Base-by-base conservation (phyloP, 1,140 invertebrate genomes). In the Solenopsis fugax region DNA sequence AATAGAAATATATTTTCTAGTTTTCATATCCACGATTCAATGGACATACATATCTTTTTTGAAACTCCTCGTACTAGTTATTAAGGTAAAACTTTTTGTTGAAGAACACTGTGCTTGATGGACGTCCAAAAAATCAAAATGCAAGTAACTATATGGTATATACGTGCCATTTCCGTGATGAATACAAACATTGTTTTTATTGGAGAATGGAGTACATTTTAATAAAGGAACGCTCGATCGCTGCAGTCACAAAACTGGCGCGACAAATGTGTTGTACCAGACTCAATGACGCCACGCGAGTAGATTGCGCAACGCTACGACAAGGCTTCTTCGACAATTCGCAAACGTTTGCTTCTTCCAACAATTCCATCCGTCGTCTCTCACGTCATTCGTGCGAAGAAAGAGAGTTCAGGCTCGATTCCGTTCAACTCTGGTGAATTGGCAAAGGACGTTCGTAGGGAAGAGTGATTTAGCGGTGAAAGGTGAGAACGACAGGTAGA, bases 401-500 rank as follows among this genome's bases (percentile, higher is more conserved):
- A 62, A 48, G 41, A 84, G 41, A 84, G 80, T 54, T 73, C 54
- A n/a, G 16, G 52, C 45, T 75, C 41, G 41, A 7, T 50, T 56
- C 78, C n/a, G 21, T 37, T 72, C 24, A 69, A 84, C 24, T 75
- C 24, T 13, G n/a, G 41, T 69, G 41, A 60, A 84, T 84, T 73
- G 80, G 80, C 54, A 48, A 34, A 54, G 41, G 52, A 58, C 52
- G 41, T 34, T 75, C 54, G 54, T 37, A 52, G 45, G 21, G 52
- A 50, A 75, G 41, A 76, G 48, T 58, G 67, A 87, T 75, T 64
- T 34, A 21, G 21, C 75, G 21, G 18, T 48, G 67, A 75, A 58
- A 67, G 56, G 67, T 65, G 69, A 84, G 56, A 87, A 67, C 52
- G 67, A 87, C 21, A 60, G 18, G 37, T 21, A 48, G 34, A 72